phyloP scores from a whole-genome alignment of 1,140 invertebrate genomes.

The Lepidurus arcticus region DNA sequence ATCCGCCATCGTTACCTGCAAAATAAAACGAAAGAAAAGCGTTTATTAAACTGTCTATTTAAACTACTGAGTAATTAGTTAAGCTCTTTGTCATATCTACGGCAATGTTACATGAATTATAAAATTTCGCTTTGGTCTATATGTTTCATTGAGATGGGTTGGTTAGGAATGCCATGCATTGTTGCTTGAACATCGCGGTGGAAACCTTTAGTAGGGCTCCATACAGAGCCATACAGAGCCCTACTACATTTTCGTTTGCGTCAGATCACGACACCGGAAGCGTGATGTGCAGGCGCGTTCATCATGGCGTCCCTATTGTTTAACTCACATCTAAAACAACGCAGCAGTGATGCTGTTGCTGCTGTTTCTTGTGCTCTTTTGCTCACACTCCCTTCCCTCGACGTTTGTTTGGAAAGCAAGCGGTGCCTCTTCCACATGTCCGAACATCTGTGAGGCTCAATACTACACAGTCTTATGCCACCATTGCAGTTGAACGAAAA shows the following conservation, averaged over 20 bases:
- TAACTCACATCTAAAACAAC: neutral
- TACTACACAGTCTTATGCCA: neutral
- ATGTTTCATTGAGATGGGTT: neutral
- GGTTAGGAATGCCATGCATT: neutral
- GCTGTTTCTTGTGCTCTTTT: neutral
- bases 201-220: neutral
- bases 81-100: no score
- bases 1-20: constrained; percentile 95
- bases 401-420: constrained; percentile 19
- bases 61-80: no score
- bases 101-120: no score
- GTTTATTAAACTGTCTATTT: no score
- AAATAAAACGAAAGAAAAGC: neutral
- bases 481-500: neutral
- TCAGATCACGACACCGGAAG: neutral
- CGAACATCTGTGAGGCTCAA: neutral
- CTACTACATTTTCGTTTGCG: neutral
- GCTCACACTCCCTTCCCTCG: neutral
- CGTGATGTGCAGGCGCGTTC: neutral
- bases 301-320: neutral
- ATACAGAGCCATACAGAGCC: neutral
- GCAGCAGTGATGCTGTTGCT: neutral
- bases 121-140: neutral
- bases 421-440: constrained; percentile 7
- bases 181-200: neutral